A percentile compares a stretch with the other conserved stretches of the same genome.
Conservation (phyloP, 2,888 invertebrate genomes). For the Troides helena region DNA sequence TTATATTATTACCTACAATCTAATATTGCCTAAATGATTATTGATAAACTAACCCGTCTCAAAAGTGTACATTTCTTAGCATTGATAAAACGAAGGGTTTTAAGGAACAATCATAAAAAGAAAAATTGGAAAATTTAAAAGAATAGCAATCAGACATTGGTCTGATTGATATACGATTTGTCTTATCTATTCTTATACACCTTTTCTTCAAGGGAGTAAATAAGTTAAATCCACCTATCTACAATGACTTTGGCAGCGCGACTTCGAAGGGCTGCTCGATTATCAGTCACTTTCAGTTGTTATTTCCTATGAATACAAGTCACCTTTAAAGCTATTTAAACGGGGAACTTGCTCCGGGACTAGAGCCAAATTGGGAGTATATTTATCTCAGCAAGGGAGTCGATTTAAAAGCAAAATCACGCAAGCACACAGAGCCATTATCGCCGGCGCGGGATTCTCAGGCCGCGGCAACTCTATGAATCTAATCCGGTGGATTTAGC, state of each 20-base stretch:
- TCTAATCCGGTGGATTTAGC: conserved; percentile 81
- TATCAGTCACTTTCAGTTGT: conserved; percentile 67
- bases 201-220: not conserved
- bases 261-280: conserved; percentile 48
- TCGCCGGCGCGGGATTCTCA: conserved; percentile 71
- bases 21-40: too few relatives aligned
- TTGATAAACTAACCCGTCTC: too few relatives aligned
- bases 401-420: conserved; percentile 80
- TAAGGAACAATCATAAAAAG: not conserved
- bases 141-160: not conserved
- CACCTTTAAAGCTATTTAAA: conserved; percentile 66
- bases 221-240: conserved; percentile 24
- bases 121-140: not conserved
- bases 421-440: conserved; percentile 77
- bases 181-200: not conserved
- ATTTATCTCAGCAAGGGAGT: conserved; percentile 74
- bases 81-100: too few relatives aligned
- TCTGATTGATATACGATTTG: not conserved
- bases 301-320: conserved; percentile 65
- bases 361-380: conserved; percentile 67
- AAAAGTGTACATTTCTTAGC: too few relatives aligned
- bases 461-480: conserved; percentile 79
- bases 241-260: conserved; percentile 30
- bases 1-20: too few relatives aligned
- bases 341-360: conserved; percentile 60